Evolutionary conservation across 2,113 vertebrate genomes (phyloP).

Genomic region (Coregonus clupeaformis): DNA sequence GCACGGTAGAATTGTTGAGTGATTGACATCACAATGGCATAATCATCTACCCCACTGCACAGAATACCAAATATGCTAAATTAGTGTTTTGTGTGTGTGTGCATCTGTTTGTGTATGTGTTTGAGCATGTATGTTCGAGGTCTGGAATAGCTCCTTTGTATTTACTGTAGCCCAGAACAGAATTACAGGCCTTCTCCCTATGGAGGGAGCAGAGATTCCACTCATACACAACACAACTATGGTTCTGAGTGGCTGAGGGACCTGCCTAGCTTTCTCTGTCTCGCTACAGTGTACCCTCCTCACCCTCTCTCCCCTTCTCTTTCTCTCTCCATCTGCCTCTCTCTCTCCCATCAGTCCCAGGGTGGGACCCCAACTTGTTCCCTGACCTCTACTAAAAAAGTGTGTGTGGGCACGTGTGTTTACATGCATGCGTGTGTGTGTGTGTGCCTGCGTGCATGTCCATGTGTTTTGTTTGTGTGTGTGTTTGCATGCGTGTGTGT

Average conservation of each 20-base stretch:
- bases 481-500: neutral
- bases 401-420: neutral
- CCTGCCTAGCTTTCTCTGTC: neutral
- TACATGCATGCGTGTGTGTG: neutral
- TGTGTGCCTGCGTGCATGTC: too few relatives aligned
- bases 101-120: slow-evolving; percentile 2
- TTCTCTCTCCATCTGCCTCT: slow-evolving; percentile 13
- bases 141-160: too few relatives aligned
- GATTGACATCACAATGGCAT: slow-evolving; percentile 46
- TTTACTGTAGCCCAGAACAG: too few relatives aligned
- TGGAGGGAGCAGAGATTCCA: too few relatives aligned
- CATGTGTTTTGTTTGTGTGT: neutral
- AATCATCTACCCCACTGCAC: slow-evolving; percentile 46
- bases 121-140: neutral
- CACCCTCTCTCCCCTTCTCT: slow-evolving; percentile 10
- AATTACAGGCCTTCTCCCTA: neutral
- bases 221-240: neutral
- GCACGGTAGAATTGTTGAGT: slow-evolving; percentile 19
- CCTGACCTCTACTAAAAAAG: neutral
- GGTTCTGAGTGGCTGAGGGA: neutral
- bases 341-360: slow-evolving; percentile 10
- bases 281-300: neutral
- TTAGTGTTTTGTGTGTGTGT: slow-evolving; percentile 26
- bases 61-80: slow-evolving; percentile 41
- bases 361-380: neutral